These are phyloP conservation scores for Phaenicophaeus curvirostris DNA, from an alignment of 2,797 vertebrate species.

Conservation along the genomic window DNA sequence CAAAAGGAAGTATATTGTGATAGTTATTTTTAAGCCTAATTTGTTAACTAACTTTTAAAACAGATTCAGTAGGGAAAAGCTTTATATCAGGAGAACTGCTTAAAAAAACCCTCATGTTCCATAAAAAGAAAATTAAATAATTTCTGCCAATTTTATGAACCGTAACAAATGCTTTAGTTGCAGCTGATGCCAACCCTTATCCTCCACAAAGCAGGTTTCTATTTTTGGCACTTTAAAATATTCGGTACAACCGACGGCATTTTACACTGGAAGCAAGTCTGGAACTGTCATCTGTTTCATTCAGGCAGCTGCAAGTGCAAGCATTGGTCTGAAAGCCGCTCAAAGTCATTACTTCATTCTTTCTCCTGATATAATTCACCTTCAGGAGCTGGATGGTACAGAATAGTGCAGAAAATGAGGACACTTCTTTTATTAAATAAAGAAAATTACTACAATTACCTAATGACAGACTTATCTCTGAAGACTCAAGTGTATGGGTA, in stretches of 20 bases:
- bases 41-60: neutral
- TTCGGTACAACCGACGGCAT: constrained; percentile 60
- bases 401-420: neutral
- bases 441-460: neutral
- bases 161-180: constrained; percentile 59
- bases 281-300: constrained; percentile 34
- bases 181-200: constrained; percentile 62
- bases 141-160: constrained; percentile 59
- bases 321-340: neutral
- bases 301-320: constrained; percentile 21
- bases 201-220: constrained; percentile 67
- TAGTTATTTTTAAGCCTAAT: neutral
- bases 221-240: constrained; percentile 69
- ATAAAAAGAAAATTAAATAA: constrained; percentile 35
- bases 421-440: neutral
- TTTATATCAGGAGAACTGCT: neutral
- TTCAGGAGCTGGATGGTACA: neutral
- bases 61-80: neutral
- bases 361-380: neutral
- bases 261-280: constrained; percentile 40
- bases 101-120: neutral
- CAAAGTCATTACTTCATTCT: neutral
- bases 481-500: neutral
- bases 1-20: neutral
- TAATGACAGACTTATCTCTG: neutral